Evolutionary conservation across 2,797 vertebrate genomes (phyloP).

Genomic region (Cyclopterus lumpus): DNA sequence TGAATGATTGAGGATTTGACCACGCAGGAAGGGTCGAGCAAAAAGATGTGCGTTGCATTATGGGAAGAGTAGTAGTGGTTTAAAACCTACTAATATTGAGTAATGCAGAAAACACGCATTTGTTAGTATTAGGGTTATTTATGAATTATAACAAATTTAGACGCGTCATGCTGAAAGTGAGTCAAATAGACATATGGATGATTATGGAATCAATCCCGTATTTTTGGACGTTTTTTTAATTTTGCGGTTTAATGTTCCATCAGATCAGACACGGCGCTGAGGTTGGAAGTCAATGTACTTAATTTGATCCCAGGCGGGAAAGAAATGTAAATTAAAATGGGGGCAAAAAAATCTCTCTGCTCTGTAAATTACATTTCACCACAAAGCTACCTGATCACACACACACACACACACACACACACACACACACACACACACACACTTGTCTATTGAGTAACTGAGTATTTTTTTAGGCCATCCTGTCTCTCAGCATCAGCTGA

Average conservation of each 20-base stretch:
- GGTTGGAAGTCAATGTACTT: slow-evolving; percentile 19
- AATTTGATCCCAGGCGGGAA: not conserved
- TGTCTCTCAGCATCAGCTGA: slow-evolving; percentile 21
- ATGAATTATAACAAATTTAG: not conserved
- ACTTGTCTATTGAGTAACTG: not conserved
- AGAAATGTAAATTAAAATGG: slow-evolving; percentile 13
- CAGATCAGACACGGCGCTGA: slow-evolving; percentile 17
- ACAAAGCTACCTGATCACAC: slow-evolving; percentile 23
- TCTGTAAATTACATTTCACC: slow-evolving; percentile 44
- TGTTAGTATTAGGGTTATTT: too few species aligned
- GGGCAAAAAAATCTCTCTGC: not conserved
- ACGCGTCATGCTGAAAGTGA: not conserved
- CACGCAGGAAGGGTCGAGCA: not conserved
- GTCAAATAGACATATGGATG: not conserved
- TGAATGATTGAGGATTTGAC: not conserved
- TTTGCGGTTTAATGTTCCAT: slow-evolving; percentile 19
- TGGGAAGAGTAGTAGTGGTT: not conserved
- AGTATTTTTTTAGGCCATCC: slow-evolving; percentile 7
- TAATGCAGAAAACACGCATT: not conserved
- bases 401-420: too few species aligned
- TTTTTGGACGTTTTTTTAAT: slow-evolving; percentile 23
- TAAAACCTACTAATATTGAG: not conserved
- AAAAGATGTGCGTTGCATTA: not conserved
- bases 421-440: too few species aligned
- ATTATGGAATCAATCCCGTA: not conserved